phyloP scores from a whole-genome alignment of 2,888 invertebrate genomes.

The Apamea crenata region DNA sequence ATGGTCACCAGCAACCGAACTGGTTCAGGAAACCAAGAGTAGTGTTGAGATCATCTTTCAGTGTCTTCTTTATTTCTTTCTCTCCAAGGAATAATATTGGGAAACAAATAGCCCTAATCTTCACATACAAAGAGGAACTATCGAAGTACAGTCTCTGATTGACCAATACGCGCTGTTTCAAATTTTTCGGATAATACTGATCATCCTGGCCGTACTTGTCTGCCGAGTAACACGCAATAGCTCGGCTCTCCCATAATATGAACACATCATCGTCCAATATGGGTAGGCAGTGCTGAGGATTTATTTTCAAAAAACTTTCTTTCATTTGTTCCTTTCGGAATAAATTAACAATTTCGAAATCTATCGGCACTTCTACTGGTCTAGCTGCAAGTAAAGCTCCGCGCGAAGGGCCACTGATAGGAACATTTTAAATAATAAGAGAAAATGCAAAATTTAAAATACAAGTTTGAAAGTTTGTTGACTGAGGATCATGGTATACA shows the following conservation, averaged over 20 bases:
- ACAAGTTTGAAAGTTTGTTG: constrained; percentile 24
- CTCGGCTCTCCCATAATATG: constrained; percentile 92
- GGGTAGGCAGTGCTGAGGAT: constrained; percentile 92
- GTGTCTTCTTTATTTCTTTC: constrained; percentile 88
- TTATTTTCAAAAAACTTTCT: constrained; percentile 90
- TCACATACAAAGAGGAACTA: constrained; percentile 91
- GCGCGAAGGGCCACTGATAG: constrained; percentile 91
- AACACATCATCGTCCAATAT: constrained; percentile 93
- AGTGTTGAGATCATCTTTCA: constrained; percentile 89
- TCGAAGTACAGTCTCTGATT: constrained; percentile 92
- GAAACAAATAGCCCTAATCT: constrained; percentile 91
- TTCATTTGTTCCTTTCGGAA: constrained; percentile 91
- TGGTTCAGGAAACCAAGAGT: constrained; percentile 91
- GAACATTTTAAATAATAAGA: constrained; percentile 63
- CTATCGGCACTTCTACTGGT: constrained; percentile 88
- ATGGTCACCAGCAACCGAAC: constrained; percentile 91
- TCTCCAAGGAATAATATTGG: constrained; percentile 91
- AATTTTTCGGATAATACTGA: constrained; percentile 91
- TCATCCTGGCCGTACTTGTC: constrained; percentile 91
- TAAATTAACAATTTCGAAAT: constrained; percentile 89
- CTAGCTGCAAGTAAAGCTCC: constrained; percentile 91
- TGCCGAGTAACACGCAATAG: constrained; percentile 91
- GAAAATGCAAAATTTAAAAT: neutral
- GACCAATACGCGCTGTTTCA: constrained; percentile 89
- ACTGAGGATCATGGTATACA: no score